A percentile compares a stretch with the other conserved stretches of the same genome.
Conservation (phyloP, 2,797 vertebrate genomes). For the Buceros bicornis region DNA sequence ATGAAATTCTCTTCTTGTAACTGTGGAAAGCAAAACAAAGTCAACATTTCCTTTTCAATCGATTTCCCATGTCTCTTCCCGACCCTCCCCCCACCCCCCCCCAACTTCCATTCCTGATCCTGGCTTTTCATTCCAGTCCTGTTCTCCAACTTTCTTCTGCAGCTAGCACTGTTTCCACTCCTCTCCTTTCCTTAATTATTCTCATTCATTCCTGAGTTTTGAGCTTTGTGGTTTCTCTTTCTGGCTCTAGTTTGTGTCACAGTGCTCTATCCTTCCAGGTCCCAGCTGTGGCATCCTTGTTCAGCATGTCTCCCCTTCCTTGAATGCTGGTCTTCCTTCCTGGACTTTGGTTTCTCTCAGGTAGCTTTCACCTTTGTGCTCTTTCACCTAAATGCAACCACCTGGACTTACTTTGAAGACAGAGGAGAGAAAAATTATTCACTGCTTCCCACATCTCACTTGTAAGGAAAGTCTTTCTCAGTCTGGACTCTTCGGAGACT, state of each 20-base stretch:
- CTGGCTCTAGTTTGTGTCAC: neutral
- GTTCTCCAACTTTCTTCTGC: neutral
- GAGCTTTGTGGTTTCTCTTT: neutral
- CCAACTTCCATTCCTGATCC: neutral
- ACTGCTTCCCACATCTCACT: neutral
- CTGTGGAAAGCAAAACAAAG: neutral
- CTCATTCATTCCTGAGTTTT: neutral
- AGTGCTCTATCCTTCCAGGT: neutral
- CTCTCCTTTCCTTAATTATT: neutral
- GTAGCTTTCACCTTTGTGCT: neutral
- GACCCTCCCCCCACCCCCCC: too few species aligned
- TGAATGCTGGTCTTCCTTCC: accelerated
- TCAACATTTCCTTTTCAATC: neutral
- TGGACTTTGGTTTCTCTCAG: neutral
- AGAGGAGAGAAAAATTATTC: neutral
- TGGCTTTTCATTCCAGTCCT: neutral
- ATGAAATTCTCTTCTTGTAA: neutral
- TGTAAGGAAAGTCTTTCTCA: neutral
- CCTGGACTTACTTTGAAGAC: neutral
- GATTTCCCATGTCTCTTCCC: neutral
- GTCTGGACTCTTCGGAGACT: neutral
- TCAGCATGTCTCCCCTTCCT: neutral
- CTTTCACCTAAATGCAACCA: neutral
- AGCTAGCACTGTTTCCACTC: neutral
- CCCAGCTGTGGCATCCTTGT: neutral